Evolutionary conservation across 1,140 invertebrate species (phyloP).

Genomic region (Littorina saxatilis): DNA sequence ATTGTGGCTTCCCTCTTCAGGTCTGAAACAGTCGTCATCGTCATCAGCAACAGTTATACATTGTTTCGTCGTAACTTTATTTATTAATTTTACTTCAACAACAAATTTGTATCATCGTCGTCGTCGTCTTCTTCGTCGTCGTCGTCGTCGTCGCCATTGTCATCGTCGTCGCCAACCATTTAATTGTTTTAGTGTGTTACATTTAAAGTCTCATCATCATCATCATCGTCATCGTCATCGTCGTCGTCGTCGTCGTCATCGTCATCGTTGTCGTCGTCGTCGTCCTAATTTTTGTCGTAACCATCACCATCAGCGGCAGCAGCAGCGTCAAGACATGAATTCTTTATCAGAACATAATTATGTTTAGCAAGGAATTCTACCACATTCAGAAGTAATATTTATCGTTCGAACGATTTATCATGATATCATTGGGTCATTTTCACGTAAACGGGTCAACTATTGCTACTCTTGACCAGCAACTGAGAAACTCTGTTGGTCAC

Average conservation of each 20-base stretch:
- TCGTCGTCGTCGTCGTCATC: constrained; percentile 37
- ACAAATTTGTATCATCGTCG: neutral
- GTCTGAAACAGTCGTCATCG: constrained; percentile 79
- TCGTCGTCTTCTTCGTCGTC: constrained; percentile 1
- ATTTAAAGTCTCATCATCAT: constrained; percentile 6
- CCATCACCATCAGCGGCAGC: neutral
- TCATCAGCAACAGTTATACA: constrained; percentile 18
- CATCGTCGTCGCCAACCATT: neutral
- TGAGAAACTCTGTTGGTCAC: too few relatives aligned
- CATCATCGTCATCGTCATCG: constrained; percentile 24
- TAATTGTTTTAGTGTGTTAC: neutral
- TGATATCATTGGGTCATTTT: too few relatives aligned
- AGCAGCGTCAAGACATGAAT: too few relatives aligned
- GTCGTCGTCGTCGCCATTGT: neutral
- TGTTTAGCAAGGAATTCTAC: too few relatives aligned
- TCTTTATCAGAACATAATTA: too few relatives aligned
- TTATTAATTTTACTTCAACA: neutral
- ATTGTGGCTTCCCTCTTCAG: constrained; percentile 98
- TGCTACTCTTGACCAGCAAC: too few relatives aligned
- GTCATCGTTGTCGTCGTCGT: constrained; percentile 1
- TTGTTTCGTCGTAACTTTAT: neutral
- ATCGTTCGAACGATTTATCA: too few relatives aligned
- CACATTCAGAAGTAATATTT: too few relatives aligned
- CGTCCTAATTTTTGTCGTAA: neutral
- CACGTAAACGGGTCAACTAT: too few relatives aligned